Base-by-base conservation (phyloP, 1,140 invertebrate species). In the Semibalanus balanoides region DNA sequence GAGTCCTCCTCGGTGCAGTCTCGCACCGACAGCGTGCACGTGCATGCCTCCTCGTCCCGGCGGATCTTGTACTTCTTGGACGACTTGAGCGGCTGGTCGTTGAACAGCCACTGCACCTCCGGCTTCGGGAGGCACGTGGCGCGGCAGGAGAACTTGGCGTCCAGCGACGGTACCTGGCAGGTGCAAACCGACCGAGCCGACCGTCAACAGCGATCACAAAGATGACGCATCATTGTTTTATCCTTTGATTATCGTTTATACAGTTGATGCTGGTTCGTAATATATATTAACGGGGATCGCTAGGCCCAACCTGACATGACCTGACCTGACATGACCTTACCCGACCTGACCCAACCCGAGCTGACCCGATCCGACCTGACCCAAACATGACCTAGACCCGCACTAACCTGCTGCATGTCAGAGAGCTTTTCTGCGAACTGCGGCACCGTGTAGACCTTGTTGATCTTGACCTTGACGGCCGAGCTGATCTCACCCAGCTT, bases 111-210 rank as follows among this genome's bases (percentile, higher is more conserved):
- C 0, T 87, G 85, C 17, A 97, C 85, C 11, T 94, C 92, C 0
- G 96, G 96, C 75, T 88, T 86, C 0, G 96, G 96, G 64, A 95
- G 87, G 22, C 96, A 96, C 29, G 87, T 89, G 3, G 97, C 89
- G 17, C 92, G 88, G 5, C 91, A 91, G 0, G 89, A 86, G 81
- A 94, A 92, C 82, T 94, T 93, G 28, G 90, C 91, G 51, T 64
- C 51, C 51, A 64, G 51, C 7, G 7, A 1, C 7, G 51, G 14
- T 1, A 64, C 1, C 51, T 64, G 51, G 7, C 5, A 40, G 17
- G 35, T n/a, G n/a, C n/a, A n/a, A n/a, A n/a, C n/a, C n/a, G n/a
- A n/a, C 35, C 35, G 35, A 40, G 35, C 5, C 35, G 5, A 17
- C 35, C 5, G 35, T 7, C 35, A 40, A 7, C 35, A 40, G n/a